Base-by-base conservation (phyloP, 2,888 invertebrate species). In the Epirrhoe tristata region DNA sequence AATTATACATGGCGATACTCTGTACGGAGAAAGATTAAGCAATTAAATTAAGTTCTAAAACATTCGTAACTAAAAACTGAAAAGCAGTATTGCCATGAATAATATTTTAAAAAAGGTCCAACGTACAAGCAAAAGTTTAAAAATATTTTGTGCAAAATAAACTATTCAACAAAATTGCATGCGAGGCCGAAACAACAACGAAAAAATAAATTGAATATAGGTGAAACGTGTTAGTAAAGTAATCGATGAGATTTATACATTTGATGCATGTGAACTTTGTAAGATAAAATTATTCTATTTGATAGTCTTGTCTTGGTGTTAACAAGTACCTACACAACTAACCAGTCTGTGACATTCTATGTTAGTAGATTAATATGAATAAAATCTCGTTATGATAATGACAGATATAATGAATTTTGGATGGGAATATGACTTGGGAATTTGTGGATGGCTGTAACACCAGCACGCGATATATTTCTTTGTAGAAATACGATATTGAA, bases 51-150 rank as follows among this genome's bases (percentile, higher is more conserved):
- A 34, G 7, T 7, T 7, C 7, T 7, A 34, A 12, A 43, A 43
- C 7, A 43, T 3, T 43, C 0, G 12, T 1, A 43, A 43, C 12
- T 43, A 43, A 0, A 43, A 1, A 12, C 8, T 43, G 0, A 34
- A 43, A 31, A 43, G 17, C 24, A 34, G 46, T 70, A 16, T 70
- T 70, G 66, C 70, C 71, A 70, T 61, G 64, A 48, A 62, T 8
- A 48, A 51, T 58, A 70, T 67, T 71, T 52, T 48, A 57, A 73
- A 43, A 83, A 89, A 90, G 91, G 90, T 91, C 92, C 91, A 90
- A 91, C 87, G 85, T 89, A 91, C 90, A 90, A 89, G 83, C 77
- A 69, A 75, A 66, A 74, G n/a, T 72, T 71, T 61, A 67, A 76
- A 75, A 74, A 76, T 74, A 76, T 78, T 12, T 73, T 70, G 81